Conservation (phyloP, 1,140 invertebrate genomes). For the Leptinotarsa texana region DNA sequence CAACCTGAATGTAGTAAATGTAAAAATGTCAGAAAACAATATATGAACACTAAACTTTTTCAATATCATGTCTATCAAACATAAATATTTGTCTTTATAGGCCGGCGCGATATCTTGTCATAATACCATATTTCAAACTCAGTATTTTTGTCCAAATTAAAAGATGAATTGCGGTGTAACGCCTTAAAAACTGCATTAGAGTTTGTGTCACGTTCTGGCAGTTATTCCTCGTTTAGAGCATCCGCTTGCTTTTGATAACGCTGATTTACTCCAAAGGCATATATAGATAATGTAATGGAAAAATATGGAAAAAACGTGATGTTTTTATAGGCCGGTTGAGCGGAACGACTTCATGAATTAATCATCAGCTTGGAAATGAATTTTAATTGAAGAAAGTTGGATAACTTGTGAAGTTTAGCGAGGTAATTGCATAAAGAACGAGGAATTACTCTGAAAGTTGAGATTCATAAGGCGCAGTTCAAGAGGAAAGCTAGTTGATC, state of each 20-base stretch:
- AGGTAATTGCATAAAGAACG: too few species aligned
- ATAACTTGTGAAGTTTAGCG: neutral
- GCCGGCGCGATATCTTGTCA: neutral
- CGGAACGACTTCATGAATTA: constrained; percentile 15
- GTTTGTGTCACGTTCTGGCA: constrained; percentile 47
- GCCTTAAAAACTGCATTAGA: constrained; percentile 49
- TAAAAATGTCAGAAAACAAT: too few species aligned
- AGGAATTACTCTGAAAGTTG: neutral
- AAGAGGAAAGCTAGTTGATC: too few species aligned
- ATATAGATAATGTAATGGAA: constrained; percentile 55
- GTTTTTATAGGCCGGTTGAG: constrained; percentile 16
- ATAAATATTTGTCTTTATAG: neutral
- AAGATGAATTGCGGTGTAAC: constrained; percentile 16
- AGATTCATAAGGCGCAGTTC: neutral
- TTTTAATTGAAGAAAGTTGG: constrained; percentile 10
- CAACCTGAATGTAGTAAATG: too few species aligned
- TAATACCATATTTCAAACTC: neutral
- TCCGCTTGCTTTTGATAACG: constrained; percentile 48
- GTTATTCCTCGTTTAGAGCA: constrained; percentile 52
- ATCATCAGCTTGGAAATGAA: constrained; percentile 15
- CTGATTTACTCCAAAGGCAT: constrained; percentile 50
- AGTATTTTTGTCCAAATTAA: constrained; percentile 15
- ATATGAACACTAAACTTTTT: too few species aligned
- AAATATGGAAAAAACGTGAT: constrained; percentile 50
- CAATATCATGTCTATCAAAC: neutral